Base-by-base conservation (phyloP, 2,797 vertebrate species). In the Periophthalmus magnuspinnatus region DNA sequence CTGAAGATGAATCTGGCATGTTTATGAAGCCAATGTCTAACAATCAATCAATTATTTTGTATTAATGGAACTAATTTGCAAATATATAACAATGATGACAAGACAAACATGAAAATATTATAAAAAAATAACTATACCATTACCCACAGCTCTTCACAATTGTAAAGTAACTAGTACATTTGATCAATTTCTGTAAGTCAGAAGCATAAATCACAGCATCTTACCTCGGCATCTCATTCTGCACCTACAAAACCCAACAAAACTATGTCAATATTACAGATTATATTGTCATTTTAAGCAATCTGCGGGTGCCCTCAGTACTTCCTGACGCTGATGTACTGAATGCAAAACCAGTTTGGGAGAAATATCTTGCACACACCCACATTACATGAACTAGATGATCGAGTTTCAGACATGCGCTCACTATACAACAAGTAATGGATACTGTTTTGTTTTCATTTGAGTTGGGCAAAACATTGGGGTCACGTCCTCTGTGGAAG, bases 141-240 rank as follows among this genome's bases (percentile, higher is more conserved):
- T n/a, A n/a, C n/a, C n/a, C n/a, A n/a, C n/a, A n/a, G n/a, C n/a
- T n/a, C n/a, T n/a, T n/a, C n/a, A n/a, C n/a, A n/a, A n/a, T 13
- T 17, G 47, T 48, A 48, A 48, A 48, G 47, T 17, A 17, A 4
- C 8, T 9, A 41, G 9, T 41, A 41, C 13, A 41, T 41, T 41
- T 55, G 9, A 55, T 55, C 1, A 22, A 13, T 21, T 7, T 21
- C 6, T 32, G 16, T 24, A 70, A 65, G 69, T 24, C 13, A 21
- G 70, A 70, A 57, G 63, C 19, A 45, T 13, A 45, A 14, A 45
- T 45, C 41, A 56, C 4, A 52, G 28, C 1, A 2, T 17, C 89
- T 92, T 78, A 94, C 92, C 90, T 89, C 45, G 61, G 65, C 5
- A 8, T 76, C 47, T 91, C 89, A 92, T 93, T 45, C 24, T 52